These are phyloP conservation scores for Plecotus auritus DNA, from an alignment of 2,113 vertebrate species.

Conservation along the genomic window DNA sequence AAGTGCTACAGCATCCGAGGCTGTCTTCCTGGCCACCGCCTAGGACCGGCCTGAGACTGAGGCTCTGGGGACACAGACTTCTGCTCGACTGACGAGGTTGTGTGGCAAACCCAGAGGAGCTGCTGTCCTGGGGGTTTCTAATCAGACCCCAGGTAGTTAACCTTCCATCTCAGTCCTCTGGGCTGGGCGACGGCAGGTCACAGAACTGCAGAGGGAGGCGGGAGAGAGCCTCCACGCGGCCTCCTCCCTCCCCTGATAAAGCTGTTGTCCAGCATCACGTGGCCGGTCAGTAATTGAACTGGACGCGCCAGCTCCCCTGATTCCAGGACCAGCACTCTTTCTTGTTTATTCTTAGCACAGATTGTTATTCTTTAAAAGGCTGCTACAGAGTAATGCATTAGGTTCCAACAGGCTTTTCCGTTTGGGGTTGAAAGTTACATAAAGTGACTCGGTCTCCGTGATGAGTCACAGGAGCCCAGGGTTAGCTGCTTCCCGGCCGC, in stretches of 20 bases:
- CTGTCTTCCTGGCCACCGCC: background rate
- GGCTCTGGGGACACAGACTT: background rate
- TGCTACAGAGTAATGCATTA: background rate
- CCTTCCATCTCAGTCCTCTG: background rate
- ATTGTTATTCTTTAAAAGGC: slow-evolving; percentile 30
- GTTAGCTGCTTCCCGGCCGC: background rate
- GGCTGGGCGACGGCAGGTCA: background rate
- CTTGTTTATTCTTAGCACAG: slow-evolving; percentile 1
- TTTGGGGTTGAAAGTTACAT: background rate
- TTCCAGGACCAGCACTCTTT: background rate
- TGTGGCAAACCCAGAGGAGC: background rate
- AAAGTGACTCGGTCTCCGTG: background rate
- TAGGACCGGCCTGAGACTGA: background rate
- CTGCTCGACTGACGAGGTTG: background rate
- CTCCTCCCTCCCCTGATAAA: background rate
- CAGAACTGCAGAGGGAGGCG: background rate
- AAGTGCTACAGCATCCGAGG: background rate
- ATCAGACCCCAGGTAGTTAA: background rate
- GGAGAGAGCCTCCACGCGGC: background rate
- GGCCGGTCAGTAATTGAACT: background rate
- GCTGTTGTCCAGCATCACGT: background rate
- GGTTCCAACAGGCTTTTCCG: background rate
- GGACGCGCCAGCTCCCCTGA: background rate
- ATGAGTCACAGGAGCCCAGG: slow-evolving; percentile 35
- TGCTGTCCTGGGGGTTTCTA: background rate